Evolutionary conservation across 35 echinoderm and acorn worm species (phyloP).

Genomic region (Ophioderma brevispina): DNA sequence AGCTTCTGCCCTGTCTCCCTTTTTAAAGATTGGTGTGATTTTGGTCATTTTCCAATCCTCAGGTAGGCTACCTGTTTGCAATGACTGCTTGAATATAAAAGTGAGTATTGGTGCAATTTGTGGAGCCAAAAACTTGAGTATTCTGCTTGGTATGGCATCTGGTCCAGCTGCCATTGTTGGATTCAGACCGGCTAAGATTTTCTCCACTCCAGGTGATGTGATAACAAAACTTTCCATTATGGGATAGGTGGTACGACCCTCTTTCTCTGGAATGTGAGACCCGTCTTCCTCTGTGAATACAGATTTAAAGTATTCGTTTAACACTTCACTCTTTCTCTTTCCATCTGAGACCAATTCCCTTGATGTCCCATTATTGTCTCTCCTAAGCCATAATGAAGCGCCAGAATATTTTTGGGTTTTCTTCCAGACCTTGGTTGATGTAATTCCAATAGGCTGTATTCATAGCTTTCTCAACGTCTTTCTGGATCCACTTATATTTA

Average conservation of each 20-base stretch:
- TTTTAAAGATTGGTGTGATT: conserved; percentile 44
- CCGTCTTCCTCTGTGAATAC: conserved; percentile 43
- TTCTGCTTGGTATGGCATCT: conserved; percentile 27
- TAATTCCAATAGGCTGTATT: conserved; percentile 20
- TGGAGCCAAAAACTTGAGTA: conserved; percentile 11
- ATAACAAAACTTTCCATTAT: neutral
- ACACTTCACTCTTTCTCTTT: conserved; percentile 27
- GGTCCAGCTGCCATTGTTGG: conserved; percentile 39
- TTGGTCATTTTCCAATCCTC: conserved; percentile 24
- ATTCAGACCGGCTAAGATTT: neutral
- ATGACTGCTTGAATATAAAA: conserved; percentile 26
- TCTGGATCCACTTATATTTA: too few species aligned
- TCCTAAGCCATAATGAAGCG: neutral
- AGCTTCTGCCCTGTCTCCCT: conserved; percentile 9
- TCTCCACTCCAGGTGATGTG: conserved; percentile 16
- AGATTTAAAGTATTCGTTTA: conserved; percentile 33
- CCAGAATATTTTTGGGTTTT: conserved; percentile 3
- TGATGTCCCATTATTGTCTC: conserved; percentile 13
- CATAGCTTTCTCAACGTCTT: neutral
- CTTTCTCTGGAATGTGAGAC: neutral
- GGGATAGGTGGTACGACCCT: neutral
- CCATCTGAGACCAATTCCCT: conserved; percentile 23
- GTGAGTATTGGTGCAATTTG: conserved; percentile 34
- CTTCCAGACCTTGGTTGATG: conserved; percentile 26
- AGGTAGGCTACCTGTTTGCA: conserved; percentile 4